phyloP scores from a whole-genome alignment of 1,140 invertebrate genomes.

The Drosophila neocordata region DNA sequence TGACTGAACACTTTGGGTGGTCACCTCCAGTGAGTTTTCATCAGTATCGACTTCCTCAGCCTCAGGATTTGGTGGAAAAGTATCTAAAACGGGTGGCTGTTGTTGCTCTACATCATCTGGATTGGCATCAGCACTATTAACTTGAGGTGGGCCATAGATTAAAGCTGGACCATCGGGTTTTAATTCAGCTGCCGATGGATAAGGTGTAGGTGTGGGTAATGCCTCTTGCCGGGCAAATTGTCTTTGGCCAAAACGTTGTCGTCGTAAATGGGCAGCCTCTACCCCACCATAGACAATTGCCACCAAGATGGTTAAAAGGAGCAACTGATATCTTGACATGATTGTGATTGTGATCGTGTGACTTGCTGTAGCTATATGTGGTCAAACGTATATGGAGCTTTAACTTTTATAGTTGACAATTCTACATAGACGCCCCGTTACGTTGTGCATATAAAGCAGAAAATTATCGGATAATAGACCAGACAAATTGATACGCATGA shows the following conservation, averaged over 20 bases:
- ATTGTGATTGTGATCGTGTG: slow-evolving; percentile 67
- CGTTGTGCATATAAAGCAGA: slow-evolving; percentile 64
- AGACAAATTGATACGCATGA: slow-evolving; percentile 59
- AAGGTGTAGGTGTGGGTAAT: slow-evolving; percentile 63
- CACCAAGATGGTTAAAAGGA: slow-evolving; percentile 58
- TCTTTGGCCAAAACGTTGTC: slow-evolving; percentile 30
- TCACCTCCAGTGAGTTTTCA: slow-evolving; percentile 54
- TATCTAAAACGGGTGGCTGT: slow-evolving; percentile 33
- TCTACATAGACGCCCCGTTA: slow-evolving; percentile 50
- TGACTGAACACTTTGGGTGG: slow-evolving; percentile 32
- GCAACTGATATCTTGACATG: slow-evolving; percentile 49
- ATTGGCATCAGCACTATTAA: not conserved
- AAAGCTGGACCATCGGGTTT: slow-evolving; percentile 67
- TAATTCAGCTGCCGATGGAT: slow-evolving; percentile 67
- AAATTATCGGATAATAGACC: slow-evolving; percentile 42
- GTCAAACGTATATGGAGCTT: slow-evolving; percentile 54
- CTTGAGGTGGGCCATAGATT: slow-evolving; percentile 68
- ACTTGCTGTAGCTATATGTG: slow-evolving; percentile 55
- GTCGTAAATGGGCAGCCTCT: slow-evolving; percentile 31
- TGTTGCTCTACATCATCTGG: slow-evolving; percentile 34
- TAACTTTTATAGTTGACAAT: slow-evolving; percentile 65
- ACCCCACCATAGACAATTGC: slow-evolving; percentile 31
- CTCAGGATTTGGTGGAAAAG: slow-evolving; percentile 48
- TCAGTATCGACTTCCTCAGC: slow-evolving; percentile 63
- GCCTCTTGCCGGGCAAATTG: slow-evolving; percentile 54